Evolutionary conservation across 2,888 invertebrate species (phyloP).

Genomic region (Scaptodrosophila latifasciaeformis): DNA sequence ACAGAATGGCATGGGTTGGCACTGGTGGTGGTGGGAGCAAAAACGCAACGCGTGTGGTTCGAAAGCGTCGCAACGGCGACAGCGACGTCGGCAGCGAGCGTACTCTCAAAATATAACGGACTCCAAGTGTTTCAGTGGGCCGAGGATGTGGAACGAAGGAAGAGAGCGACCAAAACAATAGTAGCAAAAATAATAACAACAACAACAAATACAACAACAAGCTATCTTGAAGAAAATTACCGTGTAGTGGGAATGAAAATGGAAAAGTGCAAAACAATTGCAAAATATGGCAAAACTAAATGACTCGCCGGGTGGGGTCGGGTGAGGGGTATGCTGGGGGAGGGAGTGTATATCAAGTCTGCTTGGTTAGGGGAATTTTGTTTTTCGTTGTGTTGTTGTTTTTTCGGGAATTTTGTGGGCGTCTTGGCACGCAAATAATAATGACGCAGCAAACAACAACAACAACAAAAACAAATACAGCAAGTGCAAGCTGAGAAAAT

Average conservation of each 20-base stretch:
- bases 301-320: constrained; percentile 5
- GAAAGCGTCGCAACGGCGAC: constrained; percentile 10
- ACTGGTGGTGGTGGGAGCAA: constrained; percentile 10
- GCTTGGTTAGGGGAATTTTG: too few species aligned
- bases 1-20: not conserved
- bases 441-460: constrained; percentile 36
- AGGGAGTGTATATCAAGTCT: too few species aligned
- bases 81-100: constrained; percentile 12
- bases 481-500: too few species aligned
- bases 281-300: constrained; percentile 56
- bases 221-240: constrained; percentile 58
- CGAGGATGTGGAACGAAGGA: too few species aligned
- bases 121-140: constrained; percentile 24
- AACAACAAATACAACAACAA: constrained; percentile 26
- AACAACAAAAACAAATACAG: too few species aligned
- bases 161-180: constrained; percentile 3
- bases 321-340: constrained; percentile 3
- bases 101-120: constrained; percentile 48
- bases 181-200: constrained; percentile 20
- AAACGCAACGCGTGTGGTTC: constrained; percentile 40
- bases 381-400: too few species aligned
- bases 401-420: constrained; percentile 27
- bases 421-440: constrained; percentile 46
- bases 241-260: too few species aligned
- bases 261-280: constrained; percentile 63